Evolutionary conservation across 1,140 invertebrate genomes (phyloP).

Genomic region (Temnothorax nylanderi): DNA sequence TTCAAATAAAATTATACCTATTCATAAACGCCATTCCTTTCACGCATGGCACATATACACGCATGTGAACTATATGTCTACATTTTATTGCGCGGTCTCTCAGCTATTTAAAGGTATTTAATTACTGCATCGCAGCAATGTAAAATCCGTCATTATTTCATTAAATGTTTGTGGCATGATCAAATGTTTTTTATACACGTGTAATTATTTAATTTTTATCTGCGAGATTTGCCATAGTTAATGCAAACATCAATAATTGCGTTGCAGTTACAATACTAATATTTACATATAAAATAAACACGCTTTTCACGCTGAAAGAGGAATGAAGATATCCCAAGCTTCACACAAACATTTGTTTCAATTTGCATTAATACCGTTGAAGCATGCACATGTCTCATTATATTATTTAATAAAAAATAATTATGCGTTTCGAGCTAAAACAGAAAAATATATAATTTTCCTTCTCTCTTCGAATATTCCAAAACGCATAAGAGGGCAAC

Average conservation of each 20-base stretch:
- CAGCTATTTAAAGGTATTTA: background rate
- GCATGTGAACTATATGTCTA: background rate
- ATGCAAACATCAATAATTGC: background rate
- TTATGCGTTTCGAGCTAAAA: background rate
- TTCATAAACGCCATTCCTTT: background rate
- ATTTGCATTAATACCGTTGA: background rate
- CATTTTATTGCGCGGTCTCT: background rate
- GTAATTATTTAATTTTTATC: conserved; percentile 26
- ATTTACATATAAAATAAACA: conserved; percentile 17
- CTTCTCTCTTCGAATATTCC: background rate
- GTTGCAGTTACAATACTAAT: background rate
- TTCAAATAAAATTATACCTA: background rate
- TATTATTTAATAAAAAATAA: background rate
- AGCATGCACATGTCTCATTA: background rate
- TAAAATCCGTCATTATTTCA: background rate
- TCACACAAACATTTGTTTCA: background rate
- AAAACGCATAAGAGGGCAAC: background rate
- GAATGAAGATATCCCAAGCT: conserved; percentile 4
- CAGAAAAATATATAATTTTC: background rate
- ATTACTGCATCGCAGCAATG: background rate
- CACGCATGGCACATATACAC: no score
- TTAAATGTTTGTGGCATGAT: conserved; percentile 12
- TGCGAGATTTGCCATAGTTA: background rate
- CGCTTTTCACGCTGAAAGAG: background rate
- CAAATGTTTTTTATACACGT: background rate